Evolutionary conservation across 2,888 invertebrate species (phyloP), one percentile per base, ranked within the genome.

Genomic region (Pseudeuparius sepicola): DNA sequence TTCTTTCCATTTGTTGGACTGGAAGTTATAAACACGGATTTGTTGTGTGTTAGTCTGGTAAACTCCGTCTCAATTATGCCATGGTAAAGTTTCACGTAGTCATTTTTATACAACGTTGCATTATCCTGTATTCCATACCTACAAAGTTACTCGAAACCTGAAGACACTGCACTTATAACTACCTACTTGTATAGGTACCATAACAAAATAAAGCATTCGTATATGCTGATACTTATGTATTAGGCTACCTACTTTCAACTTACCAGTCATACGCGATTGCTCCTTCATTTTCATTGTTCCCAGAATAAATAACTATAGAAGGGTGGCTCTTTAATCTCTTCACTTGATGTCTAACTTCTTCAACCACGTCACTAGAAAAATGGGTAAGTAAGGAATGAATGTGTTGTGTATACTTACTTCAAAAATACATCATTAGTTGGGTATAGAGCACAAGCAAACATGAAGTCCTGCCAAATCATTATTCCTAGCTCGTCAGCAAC

Each of bases 381-480:
- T 26, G 7, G 6, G 7, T 17, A 7, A 5, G 14, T 24, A 12
- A 4, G 2, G 26, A 6, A 20, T 20, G n/a, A 20, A 7, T 20
- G 6, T 20, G 6, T 20, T 31, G 14, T 30, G 23, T 4, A n/a
- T 12, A 49, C 62, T 55, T 63, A 76, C 63, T 66, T 53, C 14
- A 96, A 64, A 62, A 87, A 97, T 2, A 70, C 65, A 0, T 63
- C 51, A 37, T 75, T 72, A 0, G 74, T 70, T 0, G 96, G 96
- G 61, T 98, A 98, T 80, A 97, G 83, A 12, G 85, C 75, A 56
- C 92, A 94, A 0, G 94, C 96, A 59, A 94, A 98, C 79, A 94
- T 87, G 55, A 96, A 78, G 60, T 98, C 97, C 60, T 98, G 96
- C 96, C 96, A 98, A 35, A 98, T 78, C 51, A 97, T 67, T 28